Conservation (phyloP, 2,888 invertebrate genomes). For the Rhagonycha lutea region DNA sequence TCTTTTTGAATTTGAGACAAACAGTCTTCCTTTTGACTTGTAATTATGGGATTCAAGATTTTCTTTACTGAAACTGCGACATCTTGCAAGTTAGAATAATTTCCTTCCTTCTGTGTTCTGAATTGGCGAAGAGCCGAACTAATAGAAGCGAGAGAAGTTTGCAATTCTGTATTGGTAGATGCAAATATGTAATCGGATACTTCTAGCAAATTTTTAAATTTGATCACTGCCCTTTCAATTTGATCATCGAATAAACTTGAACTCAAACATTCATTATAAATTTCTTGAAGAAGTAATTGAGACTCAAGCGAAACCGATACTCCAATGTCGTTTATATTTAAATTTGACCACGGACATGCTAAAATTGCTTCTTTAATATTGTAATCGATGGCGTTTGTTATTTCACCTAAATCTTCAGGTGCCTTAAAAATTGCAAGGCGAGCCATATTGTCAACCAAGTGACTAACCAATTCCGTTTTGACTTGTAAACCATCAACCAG, state of each 20-base stretch:
- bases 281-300: background rate
- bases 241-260: background rate
- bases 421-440: conserved; percentile 7
- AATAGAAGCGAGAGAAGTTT: background rate
- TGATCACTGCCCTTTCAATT: background rate
- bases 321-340: background rate
- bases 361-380: background rate
- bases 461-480: background rate
- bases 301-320: background rate
- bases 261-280: background rate
- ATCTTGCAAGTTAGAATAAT: background rate
- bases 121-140: background rate
- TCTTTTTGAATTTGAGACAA: too few relatives aligned
- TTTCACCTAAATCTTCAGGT: background rate
- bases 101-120: background rate
- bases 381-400: background rate
- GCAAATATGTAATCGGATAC: conserved; percentile 4
- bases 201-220: background rate
- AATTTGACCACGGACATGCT: background rate
- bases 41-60: too few relatives aligned
- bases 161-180: background rate
- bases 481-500: background rate
- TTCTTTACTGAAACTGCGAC: too few relatives aligned
- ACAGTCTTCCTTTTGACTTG: background rate
- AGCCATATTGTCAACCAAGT: background rate